A percentile compares a stretch with the other conserved stretches of the same genome.
Conservation (phyloP, 2,113 vertebrate species). For the Addax nasomaculatus region DNA sequence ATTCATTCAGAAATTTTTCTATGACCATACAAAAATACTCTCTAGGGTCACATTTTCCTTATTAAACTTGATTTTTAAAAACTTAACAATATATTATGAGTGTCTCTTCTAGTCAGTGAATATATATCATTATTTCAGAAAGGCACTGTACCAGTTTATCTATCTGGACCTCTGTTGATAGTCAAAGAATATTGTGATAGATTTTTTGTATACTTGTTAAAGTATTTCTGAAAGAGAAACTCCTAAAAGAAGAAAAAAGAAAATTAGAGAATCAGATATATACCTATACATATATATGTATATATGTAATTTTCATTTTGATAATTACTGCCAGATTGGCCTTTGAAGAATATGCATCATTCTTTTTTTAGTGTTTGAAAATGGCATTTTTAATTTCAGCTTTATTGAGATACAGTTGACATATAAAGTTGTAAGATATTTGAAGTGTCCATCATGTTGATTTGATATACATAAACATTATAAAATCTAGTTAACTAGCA, state of each 20-base stretch:
- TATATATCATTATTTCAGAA: constrained; percentile 16
- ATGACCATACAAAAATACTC: background rate
- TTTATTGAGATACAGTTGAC: background rate
- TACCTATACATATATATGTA: background rate
- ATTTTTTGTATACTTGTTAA: background rate
- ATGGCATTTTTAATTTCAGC: background rate
- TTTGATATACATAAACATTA: background rate
- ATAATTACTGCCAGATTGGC: background rate
- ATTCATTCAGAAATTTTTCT: background rate
- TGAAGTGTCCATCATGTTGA: background rate
- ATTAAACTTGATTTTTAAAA: background rate
- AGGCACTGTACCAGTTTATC: background rate
- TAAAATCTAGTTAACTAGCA: background rate
- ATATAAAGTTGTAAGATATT: background rate
- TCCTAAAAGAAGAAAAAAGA: background rate
- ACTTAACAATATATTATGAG: background rate
- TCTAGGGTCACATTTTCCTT: background rate
- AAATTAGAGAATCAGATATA: background rate
- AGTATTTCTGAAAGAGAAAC: constrained; percentile 44
- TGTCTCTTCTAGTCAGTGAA: background rate
- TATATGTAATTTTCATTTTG: background rate
- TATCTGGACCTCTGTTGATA: background rate
- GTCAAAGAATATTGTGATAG: background rate
- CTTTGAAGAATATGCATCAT: background rate
- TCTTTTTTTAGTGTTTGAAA: background rate